phyloP scores from a whole-genome alignment of 2,797 vertebrate genomes.

The Carapus acus region DNA sequence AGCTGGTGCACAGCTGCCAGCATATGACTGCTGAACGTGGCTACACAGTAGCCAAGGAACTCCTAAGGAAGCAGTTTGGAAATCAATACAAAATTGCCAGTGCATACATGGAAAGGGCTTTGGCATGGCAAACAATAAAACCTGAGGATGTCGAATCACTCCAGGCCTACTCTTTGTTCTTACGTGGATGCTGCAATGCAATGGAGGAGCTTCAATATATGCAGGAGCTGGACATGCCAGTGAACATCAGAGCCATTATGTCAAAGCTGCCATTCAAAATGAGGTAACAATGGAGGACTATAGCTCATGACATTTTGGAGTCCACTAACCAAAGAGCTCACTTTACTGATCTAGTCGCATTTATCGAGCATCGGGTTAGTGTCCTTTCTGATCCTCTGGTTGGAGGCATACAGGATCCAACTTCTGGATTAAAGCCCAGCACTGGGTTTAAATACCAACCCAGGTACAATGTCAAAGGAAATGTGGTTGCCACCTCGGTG shows the following conservation, averaged over 20 bases:
- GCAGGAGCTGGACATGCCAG: constrained; percentile 16
- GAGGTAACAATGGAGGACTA: constrained; percentile 9
- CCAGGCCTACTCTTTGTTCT: constrained; percentile 8
- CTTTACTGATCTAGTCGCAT: not conserved
- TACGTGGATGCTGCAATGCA: constrained; percentile 12
- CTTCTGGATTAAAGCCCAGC: no score
- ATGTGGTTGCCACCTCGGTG: no score
- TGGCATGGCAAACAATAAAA: constrained; percentile 5
- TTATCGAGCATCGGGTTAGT: constrained; percentile 5
- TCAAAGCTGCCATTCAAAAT: constrained; percentile 10
- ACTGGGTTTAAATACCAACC: no score
- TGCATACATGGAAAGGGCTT: constrained; percentile 21
- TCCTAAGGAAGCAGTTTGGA: constrained; percentile 13
- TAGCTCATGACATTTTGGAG: constrained; percentile 7
- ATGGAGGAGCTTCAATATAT: constrained; percentile 11
- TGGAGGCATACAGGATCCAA: no score
- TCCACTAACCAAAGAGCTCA: not conserved
- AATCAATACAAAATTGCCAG: not conserved
- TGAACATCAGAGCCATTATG: constrained; percentile 11
- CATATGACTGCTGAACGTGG: constrained; percentile 5
- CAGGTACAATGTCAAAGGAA: no score
- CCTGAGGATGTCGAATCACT: constrained; percentile 12
- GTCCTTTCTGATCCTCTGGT: no score
- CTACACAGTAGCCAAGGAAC: constrained; percentile 7
- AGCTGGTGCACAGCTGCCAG: constrained; percentile 20